Base-by-base conservation (phyloP, 2,888 invertebrate species). In the Frankliniella intonsa region DNA sequence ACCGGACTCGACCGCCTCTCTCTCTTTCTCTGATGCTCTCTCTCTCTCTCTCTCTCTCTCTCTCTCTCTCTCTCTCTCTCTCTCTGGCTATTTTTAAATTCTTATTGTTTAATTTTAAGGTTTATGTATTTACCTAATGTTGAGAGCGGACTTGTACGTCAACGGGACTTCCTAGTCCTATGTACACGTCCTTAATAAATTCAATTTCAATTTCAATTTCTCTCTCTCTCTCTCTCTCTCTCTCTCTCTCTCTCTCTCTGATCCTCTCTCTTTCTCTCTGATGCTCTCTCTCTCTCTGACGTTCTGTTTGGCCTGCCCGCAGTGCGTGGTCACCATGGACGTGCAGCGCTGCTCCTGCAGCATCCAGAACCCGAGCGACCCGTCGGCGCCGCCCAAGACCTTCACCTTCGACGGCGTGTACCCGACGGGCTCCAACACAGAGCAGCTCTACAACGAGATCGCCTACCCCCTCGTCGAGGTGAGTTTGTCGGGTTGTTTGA, bases 331-430 rank as follows among this genome's bases (percentile, higher is more conserved):
- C 38, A 90, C 90, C 84, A 92, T 94, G 88, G 92, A 93, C 84
- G 88, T 90, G 88, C 89, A 88, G 85, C 90, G 88, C 86, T 95
- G 89, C 87, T 92, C 90, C 86, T 93, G 89, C 86, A 87, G 88
- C 62, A 88, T 92, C 65, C 88, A 90, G 85, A 92, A 93, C 86
- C 92, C 92, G 7, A 88, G 87, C 81, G 93, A 93, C 85, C 88
- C 88, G 12, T 89, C 89, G 14, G 90, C 90, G 0, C 91, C 91
- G 50, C 90, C 91, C 1, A 94, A 94, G 88, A 89, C 89, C 11
- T 95, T 95, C 88, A 93, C 93, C 27, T 97, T 95, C 89, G 97
- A 97, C 88, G 95, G 95, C 51, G 93, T 94, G 0, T 97, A 96
- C 87, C 93, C 91, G 85, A 90, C 91, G 80, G 91, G 93, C 82